Evolutionary conservation across 2,888 invertebrate genomes (phyloP), one percentile per base, ranked within the genome.

Genomic region (Torymus aiolomorphi): DNA sequence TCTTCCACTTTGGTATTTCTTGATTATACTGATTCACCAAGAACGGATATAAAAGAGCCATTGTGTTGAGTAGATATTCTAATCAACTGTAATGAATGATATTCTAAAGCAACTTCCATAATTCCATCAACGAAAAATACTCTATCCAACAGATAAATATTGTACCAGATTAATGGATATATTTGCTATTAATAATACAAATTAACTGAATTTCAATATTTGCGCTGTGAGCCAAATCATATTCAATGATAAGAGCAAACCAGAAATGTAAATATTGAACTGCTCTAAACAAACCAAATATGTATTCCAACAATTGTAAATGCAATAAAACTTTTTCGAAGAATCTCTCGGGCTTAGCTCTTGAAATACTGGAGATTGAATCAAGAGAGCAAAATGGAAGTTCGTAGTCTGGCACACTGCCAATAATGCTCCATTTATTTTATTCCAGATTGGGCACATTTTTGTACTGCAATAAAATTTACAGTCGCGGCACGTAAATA

Each of bases 1-100:
- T 31, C 11, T 12, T 31, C 13, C 18, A 14, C 42, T 65, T 71
- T 63, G 71, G 51, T 71, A 71, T 71, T 63, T 65, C 71, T 77
- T 71, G 18, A 24, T 63, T 65, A 65, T 59, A 65, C 57, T 65
- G 51, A 77, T 65, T 57, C 62, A 51, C 10, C 16, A 42, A 31
- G 31, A 20, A 31, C 2, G 8, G 31, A 31, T 31, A 31, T 31
- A 31, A 1, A n/a, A 13, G 62, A 14, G n/a, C n/a, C n/a, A 52
- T 52, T 52, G 52, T 14, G 52, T 14, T 52, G 13, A 18, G 16
- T 18, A 31, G 8, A 31, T 31, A 31, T 31, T 31, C 31, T 31
- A 31, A 31, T 31, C 31, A 31, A 31, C 31, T 31, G 31, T 31
- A 31, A 31, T 31, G 31, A 31, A 31, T 1, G 31, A 31, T 31